Percentiles rank a stretch among this genome's conserved stretches.
phyloP scores from a whole-genome alignment of 1,140 invertebrate species.

The Sycophila sp. region DNA sequence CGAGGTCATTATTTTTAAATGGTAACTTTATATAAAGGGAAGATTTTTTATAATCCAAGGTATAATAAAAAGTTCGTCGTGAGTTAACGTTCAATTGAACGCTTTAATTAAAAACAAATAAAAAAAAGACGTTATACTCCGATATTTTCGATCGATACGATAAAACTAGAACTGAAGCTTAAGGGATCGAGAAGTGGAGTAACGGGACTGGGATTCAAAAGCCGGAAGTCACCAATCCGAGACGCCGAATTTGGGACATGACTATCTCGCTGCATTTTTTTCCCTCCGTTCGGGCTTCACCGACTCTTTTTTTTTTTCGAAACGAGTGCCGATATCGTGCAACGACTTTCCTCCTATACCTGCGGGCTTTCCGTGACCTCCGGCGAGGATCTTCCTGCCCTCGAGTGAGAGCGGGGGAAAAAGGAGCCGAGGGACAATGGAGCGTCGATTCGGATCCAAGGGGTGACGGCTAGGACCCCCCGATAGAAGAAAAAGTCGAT shows the following conservation, averaged over 20 bases:
- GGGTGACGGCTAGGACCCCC: slow-evolving; percentile 39
- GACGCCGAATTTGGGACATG: slow-evolving; percentile 7
- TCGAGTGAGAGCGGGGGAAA: not conserved
- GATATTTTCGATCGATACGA: too few relatives aligned
- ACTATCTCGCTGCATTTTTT: not conserved
- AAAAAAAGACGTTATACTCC: too few relatives aligned
- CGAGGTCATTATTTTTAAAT: not conserved
- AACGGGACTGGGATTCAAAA: not conserved
- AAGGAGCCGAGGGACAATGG: not conserved
- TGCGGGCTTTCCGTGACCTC: slow-evolving; percentile 35
- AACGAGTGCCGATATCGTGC: slow-evolving; percentile 56
- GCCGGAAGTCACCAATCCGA: slow-evolving; percentile 16
- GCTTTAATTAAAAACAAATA: too few relatives aligned
- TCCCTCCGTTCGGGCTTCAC: not conserved
- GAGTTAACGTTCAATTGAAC: too few relatives aligned
- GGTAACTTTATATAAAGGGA: too few relatives aligned
- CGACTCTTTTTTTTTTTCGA: not conserved
- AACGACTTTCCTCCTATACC: slow-evolving; percentile 60
- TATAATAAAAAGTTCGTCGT: too few relatives aligned
- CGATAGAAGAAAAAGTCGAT: slow-evolving; percentile 15
- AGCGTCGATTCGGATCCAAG: not conserved
- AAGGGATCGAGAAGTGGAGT: not conserved
- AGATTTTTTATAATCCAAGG: too few relatives aligned
- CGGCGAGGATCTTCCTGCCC: too few relatives aligned
- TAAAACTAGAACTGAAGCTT: not conserved